Evolutionary conservation across 2,888 invertebrate genomes (phyloP).

Genomic region (Odontocolon sp.): DNA sequence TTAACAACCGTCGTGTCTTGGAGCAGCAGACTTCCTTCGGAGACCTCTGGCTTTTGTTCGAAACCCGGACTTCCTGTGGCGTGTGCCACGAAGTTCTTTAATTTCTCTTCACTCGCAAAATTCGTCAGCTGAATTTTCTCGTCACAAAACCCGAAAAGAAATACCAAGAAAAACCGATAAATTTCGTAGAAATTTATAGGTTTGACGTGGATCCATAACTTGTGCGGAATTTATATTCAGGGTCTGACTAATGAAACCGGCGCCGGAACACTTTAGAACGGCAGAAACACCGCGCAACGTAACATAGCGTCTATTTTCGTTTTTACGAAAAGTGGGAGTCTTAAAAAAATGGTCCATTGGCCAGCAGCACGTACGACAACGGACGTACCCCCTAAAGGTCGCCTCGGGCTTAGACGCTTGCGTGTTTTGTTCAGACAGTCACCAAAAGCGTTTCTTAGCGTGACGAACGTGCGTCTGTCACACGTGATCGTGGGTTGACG

Average conservation of each 20-base stretch:
- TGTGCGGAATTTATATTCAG: neutral
- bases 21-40: conserved; percentile 16
- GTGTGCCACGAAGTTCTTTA: neutral
- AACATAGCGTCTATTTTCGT: conserved; percentile 29
- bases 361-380: conserved; percentile 27
- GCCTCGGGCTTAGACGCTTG: neutral
- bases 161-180: neutral
- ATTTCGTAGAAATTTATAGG: no score
- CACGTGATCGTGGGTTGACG: conserved; percentile 42
- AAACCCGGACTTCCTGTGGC: conserved; percentile 57
- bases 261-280: neutral
- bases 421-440: conserved; percentile 6
- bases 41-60: conserved; percentile 53
- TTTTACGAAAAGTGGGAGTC: conserved; percentile 17
- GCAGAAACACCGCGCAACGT: neutral
- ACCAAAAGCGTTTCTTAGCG: neutral
- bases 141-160: neutral
- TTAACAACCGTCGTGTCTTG: conserved; percentile 55
- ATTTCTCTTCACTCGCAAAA: conserved; percentile 6
- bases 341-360: neutral
- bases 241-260: neutral
- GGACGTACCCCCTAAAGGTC: conserved; percentile 24
- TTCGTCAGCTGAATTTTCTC: neutral
- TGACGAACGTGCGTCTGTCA: conserved; percentile 48
- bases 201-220: no score